Conservation (phyloP, 2,797 vertebrate genomes). For the Anableps anableps region DNA sequence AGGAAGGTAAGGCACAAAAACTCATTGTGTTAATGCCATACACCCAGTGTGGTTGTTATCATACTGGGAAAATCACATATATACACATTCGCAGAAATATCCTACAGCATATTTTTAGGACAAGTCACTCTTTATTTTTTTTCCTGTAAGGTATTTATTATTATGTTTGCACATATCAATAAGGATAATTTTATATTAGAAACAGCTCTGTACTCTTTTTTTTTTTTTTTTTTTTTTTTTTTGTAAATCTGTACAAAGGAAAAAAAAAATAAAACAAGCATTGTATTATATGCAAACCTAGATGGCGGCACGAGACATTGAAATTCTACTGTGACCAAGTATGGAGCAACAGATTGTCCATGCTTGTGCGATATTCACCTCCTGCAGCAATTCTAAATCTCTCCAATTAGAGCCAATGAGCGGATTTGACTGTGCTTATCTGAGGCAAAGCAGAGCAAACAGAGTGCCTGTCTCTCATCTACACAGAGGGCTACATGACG, state of each 20-base stretch:
- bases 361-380: conserved; percentile 17
- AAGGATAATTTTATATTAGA: background rate
- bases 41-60: background rate
- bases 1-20: background rate
- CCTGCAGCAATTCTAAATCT: conserved; percentile 27
- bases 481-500: conserved; percentile 1
- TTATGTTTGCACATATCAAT: background rate
- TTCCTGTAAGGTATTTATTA: background rate
- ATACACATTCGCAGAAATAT: background rate
- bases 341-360: conserved; percentile 7
- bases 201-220: background rate
- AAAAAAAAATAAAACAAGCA: background rate
- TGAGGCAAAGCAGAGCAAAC: conserved; percentile 18
- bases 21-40: background rate
- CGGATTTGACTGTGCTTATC: conserved; percentile 31
- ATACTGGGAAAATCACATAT: background rate
- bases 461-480: conserved; percentile 14
- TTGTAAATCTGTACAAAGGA: background rate
- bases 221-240: too few species aligned
- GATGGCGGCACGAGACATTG: background rate
- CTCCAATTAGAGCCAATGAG: conserved; percentile 31
- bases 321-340: conserved; percentile 16
- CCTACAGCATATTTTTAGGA: background rate
- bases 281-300: conserved; percentile 4
- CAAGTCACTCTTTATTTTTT: background rate